Conservation (phyloP, 2,888 invertebrate genomes). For the Dasypogon diadema region DNA sequence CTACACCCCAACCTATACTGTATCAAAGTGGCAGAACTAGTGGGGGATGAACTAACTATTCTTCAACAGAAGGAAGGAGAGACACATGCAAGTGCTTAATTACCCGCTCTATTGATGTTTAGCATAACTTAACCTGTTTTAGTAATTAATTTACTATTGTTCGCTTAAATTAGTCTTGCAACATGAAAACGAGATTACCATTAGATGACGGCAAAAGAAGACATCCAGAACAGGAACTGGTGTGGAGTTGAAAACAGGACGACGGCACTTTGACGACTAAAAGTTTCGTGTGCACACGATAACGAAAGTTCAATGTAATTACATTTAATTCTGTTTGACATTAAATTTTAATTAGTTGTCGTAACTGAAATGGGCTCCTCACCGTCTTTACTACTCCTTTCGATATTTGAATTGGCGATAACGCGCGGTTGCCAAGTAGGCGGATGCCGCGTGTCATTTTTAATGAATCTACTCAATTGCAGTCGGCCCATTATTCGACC, state of each 20-base stretch:
- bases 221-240: constrained; percentile 21
- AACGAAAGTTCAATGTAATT: constrained; percentile 55
- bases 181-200: constrained; percentile 57
- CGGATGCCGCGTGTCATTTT: constrained; percentile 34
- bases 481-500: neutral
- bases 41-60: constrained; percentile 19
- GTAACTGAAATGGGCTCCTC: constrained; percentile 27
- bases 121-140: constrained; percentile 67
- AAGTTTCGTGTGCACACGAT: constrained; percentile 55
- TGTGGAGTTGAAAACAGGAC: constrained; percentile 39
- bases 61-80: constrained; percentile 22
- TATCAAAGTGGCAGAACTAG: neutral
- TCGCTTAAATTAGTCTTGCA: constrained; percentile 65
- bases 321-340: constrained; percentile 56
- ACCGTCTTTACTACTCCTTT: constrained; percentile 8
- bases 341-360: constrained; percentile 48
- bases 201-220: constrained; percentile 54
- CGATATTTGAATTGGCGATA: constrained; percentile 38
- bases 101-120: constrained; percentile 61
- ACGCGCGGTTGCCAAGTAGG: constrained; percentile 5
- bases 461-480: constrained; percentile 31
- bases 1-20: neutral
- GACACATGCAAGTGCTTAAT: constrained; percentile 60
- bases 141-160: constrained; percentile 68
- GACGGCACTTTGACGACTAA: constrained; percentile 41